Evolutionary conservation across 2,888 invertebrate species (phyloP), one percentile per base, ranked within the genome.

Genomic region (Sarcophaga carnaria): DNA sequence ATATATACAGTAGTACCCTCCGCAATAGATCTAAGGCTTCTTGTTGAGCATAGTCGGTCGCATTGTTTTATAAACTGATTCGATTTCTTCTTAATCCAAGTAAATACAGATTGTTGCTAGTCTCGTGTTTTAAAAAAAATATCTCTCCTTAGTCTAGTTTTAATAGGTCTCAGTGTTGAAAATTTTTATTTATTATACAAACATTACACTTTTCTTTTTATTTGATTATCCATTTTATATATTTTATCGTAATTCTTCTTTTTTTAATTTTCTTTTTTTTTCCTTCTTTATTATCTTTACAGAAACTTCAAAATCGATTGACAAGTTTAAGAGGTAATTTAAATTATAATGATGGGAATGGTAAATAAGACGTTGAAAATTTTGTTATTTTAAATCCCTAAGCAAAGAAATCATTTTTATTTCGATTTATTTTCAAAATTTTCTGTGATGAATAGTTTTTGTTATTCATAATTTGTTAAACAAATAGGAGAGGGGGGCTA

Each of bases 291-390:
- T 14, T 83, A 66, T 83, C 64, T 83, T 72, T 77, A 60, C 71
- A 60, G 75, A 70, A 70, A 82, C 20, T n/a, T 59, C 25, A 69
- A 72, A 17, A 45, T 64, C 77, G 76, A 76, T 79, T 75, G 78
- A 78, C 67, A 69, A 85, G 66, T 63, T 60, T 75, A 74, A 63
- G 27, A 79, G 74, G 80, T 70, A 83, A 86, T 83, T 86, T 81
- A 83, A 81, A 81, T 86, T 80, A 83, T 75, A 86, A 78, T 86
- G 83, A 81, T 86, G 83, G 78, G 81, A 86, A 86, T 83, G 75
- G 86, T 86, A 83, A 86, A 86, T 78, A 86, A 59, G 49, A 63
- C 77, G 12, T 77, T 77, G 67, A 60, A 75, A 75, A 80, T 70
- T 64, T 47, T 66, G 49, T 47, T 66, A 17, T 25, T 69, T 27